A percentile compares a stretch with the other conserved stretches of the same genome.
phyloP scores from a whole-genome alignment of 1,140 invertebrate species.

The Coelopa frigida region DNA sequence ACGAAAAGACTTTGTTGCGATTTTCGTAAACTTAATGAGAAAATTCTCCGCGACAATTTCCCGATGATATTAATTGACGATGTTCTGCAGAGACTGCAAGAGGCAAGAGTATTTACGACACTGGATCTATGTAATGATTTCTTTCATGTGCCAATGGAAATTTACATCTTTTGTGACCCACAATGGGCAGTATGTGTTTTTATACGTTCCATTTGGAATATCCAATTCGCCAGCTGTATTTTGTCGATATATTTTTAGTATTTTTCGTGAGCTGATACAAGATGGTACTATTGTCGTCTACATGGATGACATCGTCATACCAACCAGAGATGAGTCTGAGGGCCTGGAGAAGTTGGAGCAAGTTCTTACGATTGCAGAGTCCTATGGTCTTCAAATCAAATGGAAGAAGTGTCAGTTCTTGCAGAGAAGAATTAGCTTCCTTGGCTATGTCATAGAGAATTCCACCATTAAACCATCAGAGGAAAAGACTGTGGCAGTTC shows the following conservation, averaged over 20 bases:
- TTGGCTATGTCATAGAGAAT: conserved; percentile 12
- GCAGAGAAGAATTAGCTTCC: conserved; percentile 20
- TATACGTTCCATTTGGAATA: conserved; percentile 8
- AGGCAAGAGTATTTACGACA: conserved; percentile 16
- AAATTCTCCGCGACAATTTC: conserved; percentile 10
- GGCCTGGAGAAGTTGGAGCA: conserved; percentile 1
- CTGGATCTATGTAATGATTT: conserved; percentile 14
- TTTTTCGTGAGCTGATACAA: conserved; percentile 4
- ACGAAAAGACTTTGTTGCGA: conserved; percentile 11
- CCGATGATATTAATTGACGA: conserved; percentile 22
- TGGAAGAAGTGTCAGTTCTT: conserved; percentile 13
- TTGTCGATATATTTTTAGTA: conserved; percentile 18
- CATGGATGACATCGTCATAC: conserved; percentile 17
- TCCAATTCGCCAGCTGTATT: conserved; percentile 21
- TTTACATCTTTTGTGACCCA: conserved; percentile 11
- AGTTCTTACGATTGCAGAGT: not conserved
- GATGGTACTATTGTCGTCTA: conserved; percentile 8
- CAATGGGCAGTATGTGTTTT: conserved; percentile 11
- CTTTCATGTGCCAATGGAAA: conserved; percentile 11
- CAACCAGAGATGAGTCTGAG: conserved; percentile 16
- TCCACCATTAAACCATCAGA: conserved; percentile 20
- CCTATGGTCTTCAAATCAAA: conserved; percentile 14
- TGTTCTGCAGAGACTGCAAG: conserved; percentile 14
- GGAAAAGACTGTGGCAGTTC: conserved; percentile 26
- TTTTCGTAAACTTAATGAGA: conserved; percentile 8